phyloP scores from a whole-genome alignment of 2,797 vertebrate species.

The Perdix hodgsoniae region DNA sequence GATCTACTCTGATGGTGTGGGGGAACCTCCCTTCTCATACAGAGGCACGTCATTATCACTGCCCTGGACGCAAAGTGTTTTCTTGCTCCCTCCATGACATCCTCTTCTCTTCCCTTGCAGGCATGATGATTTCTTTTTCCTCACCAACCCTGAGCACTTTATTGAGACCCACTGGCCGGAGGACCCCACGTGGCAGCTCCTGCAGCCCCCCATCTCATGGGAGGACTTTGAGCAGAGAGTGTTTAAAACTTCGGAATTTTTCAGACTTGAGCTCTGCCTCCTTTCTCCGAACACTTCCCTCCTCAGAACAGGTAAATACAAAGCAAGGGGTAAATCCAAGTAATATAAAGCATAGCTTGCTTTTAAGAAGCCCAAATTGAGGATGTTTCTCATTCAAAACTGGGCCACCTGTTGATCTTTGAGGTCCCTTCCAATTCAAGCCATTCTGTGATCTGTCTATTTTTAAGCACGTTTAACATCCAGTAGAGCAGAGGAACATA shows the following conservation, averaged over 20 bases:
- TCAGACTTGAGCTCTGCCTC: slow-evolving; percentile 81
- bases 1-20: not conserved
- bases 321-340: accelerated
- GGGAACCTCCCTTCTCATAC: not conserved
- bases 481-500: not conserved
- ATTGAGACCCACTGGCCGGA: slow-evolving; percentile 85
- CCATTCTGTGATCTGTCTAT: not conserved
- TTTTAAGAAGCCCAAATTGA: not conserved
- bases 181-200: slow-evolving; percentile 85
- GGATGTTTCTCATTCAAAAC: not conserved
- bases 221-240: slow-evolving; percentile 84
- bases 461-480: slow-evolving; percentile 15
- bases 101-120: slow-evolving; percentile 62
- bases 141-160: slow-evolving; percentile 86
- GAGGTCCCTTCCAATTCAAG: too few species aligned
- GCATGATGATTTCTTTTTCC: slow-evolving; percentile 87
- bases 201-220: slow-evolving; percentile 70
- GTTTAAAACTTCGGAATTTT: slow-evolving; percentile 87
- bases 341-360: accelerated
- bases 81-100: not conserved
- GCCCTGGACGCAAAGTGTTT: accelerated
- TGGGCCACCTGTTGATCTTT: not conserved
- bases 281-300: slow-evolving; percentile 80
- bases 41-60: accelerated
- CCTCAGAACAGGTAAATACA: slow-evolving; percentile 80